Percentiles rank a stretch among this genome's conserved stretches.
These are phyloP conservation scores for Pogonognathellus flavescens DNA, from an alignment of 1,140 invertebrate species.

Conservation along the genomic window DNA sequence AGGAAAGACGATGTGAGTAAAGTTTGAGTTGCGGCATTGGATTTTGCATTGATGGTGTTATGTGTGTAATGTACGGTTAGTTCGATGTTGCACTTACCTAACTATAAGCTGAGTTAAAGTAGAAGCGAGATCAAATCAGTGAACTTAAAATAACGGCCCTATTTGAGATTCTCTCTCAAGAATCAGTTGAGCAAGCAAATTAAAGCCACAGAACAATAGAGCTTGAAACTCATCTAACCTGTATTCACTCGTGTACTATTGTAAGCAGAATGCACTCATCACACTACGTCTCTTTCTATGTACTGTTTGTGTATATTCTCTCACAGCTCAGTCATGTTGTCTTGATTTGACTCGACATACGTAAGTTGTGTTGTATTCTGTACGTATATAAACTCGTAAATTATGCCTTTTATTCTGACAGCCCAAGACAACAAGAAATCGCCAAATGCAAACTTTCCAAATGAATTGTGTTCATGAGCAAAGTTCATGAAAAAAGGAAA, in stretches of 20 bases:
- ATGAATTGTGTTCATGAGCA: not conserved
- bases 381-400: constrained; percentile 9
- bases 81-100: constrained; percentile 17
- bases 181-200: constrained; percentile 57
- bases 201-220: constrained; percentile 57
- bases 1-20: constrained; percentile 20
- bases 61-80: constrained; percentile 49
- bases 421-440: constrained; percentile 15
- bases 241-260: constrained; percentile 39
- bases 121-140: constrained; percentile 55
- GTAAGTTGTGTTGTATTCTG: not conserved
- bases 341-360: constrained; percentile 27
- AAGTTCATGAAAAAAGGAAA: constrained; percentile 38
- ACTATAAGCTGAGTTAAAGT: constrained; percentile 10
- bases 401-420: constrained; percentile 33
- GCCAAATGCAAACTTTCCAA: not conserved
- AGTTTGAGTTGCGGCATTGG: not conserved
- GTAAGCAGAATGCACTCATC: not conserved
- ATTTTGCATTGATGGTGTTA: not conserved
- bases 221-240: constrained; percentile 50
- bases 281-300: not conserved
- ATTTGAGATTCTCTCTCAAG: constrained; percentile 48
- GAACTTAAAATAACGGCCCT: constrained; percentile 58
- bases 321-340: constrained; percentile 11
- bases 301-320: not conserved